These are phyloP conservation scores for Eilema griseolum DNA, from an alignment of 2,888 invertebrate genomes.

Conservation along the genomic window DNA sequence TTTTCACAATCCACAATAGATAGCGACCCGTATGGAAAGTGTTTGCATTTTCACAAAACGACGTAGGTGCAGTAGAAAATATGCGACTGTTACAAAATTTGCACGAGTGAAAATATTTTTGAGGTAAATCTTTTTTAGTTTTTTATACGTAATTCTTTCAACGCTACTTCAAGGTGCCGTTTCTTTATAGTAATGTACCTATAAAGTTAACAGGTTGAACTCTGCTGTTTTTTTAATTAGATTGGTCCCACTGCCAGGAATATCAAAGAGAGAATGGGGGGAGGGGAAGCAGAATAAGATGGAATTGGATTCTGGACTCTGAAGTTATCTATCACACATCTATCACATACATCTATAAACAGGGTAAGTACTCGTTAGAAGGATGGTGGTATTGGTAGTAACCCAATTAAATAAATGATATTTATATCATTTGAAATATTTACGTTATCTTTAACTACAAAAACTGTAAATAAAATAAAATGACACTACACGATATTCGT, in stretches of 20 bases:
- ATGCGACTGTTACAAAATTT: constrained; percentile 12
- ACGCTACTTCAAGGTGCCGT: constrained; percentile 11
- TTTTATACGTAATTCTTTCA: constrained; percentile 8
- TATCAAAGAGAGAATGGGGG: too few relatives aligned
- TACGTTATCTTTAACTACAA: too few relatives aligned
- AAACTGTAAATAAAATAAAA: background rate
- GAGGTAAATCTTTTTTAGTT: constrained; percentile 15
- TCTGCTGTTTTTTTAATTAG: too few relatives aligned
- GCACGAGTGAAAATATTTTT: constrained; percentile 8
- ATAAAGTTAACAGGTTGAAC: background rate
- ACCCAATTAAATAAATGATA: too few relatives aligned
- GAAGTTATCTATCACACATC: too few relatives aligned
- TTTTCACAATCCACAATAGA: constrained; percentile 59
- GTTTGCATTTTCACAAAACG: constrained; percentile 47
- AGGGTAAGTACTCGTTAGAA: too few relatives aligned
- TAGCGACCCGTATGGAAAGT: constrained; percentile 61
- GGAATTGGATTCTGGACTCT: too few relatives aligned
- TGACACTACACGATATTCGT: background rate
- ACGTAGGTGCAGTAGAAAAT: constrained; percentile 34
- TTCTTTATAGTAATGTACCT: background rate
- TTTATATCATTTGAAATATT: background rate
- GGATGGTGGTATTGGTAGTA: too few relatives aligned
- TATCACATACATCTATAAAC: too few relatives aligned
- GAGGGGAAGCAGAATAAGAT: too few relatives aligned
- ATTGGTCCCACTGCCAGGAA: too few relatives aligned